phyloP scores from a whole-genome alignment of 2,113 vertebrate genomes.

The Myotis yumanensis region DNA sequence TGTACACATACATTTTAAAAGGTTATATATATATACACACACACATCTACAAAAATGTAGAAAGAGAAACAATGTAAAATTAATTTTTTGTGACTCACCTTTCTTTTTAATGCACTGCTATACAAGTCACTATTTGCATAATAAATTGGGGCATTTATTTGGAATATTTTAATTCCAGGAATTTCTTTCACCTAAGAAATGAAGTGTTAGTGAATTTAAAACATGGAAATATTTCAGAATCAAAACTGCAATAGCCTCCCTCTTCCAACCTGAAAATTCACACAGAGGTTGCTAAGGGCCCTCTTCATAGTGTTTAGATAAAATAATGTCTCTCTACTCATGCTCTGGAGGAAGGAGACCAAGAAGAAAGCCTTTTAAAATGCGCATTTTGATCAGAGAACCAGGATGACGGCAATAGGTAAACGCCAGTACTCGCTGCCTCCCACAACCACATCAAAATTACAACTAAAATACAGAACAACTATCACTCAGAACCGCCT shows the following conservation, averaged over 20 bases:
- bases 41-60: background rate
- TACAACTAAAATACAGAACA: too few species aligned
- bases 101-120: constrained; percentile 90
- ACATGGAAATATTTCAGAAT: constrained; percentile 46
- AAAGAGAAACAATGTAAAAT: background rate
- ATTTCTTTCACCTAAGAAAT: constrained; percentile 87
- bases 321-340: background rate
- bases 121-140: constrained; percentile 97
- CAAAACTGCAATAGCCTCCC: background rate
- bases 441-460: too few species aligned
- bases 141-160: constrained; percentile 94
- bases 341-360: background rate
- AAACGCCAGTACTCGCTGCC: too few species aligned
- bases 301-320: background rate
- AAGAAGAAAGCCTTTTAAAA: background rate
- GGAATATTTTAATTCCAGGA: constrained; percentile 97
- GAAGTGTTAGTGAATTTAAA: constrained; percentile 59
- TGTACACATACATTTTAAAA: background rate
- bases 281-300: background rate
- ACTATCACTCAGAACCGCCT: too few species aligned
- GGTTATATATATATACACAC: background rate
- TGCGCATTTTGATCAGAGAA: background rate
- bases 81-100: constrained; percentile 84
- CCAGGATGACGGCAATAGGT: too few species aligned
- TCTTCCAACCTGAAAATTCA: constrained; percentile 3